phyloP scores from a whole-genome alignment of 35 echinoderm and acorn worm genomes.

The Ophioderma brevispina region DNA sequence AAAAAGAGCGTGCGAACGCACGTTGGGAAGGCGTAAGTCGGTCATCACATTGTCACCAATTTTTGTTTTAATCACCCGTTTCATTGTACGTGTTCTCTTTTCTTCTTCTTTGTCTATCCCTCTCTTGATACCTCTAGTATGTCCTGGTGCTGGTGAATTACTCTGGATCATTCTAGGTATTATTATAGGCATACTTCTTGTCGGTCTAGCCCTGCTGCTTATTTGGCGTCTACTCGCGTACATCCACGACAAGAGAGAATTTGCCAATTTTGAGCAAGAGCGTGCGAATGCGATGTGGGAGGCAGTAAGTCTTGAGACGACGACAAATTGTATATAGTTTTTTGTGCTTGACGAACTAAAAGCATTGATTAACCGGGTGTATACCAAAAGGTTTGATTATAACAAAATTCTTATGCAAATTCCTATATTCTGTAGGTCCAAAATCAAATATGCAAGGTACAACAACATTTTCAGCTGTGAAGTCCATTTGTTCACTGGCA shows the following conservation, averaged over 20 bases:
- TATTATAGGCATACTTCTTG: constrained; percentile 87
- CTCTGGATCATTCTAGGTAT: constrained; percentile 95
- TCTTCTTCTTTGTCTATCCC: background rate
- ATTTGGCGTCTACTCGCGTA: constrained; percentile 95
- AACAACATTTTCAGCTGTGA: background rate
- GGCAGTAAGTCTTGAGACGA: constrained; percentile 59
- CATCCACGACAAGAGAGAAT: constrained; percentile 96
- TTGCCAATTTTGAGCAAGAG: constrained; percentile 92
- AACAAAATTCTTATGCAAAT: background rate
- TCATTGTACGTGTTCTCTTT: background rate
- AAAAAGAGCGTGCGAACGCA: constrained; percentile 83
- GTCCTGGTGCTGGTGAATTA: constrained; percentile 67
- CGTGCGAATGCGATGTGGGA: constrained; percentile 85
- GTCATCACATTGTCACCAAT: background rate
- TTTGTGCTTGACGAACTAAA: background rate
- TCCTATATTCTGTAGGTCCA: background rate
- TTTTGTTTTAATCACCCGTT: background rate
- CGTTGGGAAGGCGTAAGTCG: constrained; percentile 90
- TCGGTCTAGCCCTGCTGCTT: constrained; percentile 89
- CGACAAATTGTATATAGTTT: background rate
- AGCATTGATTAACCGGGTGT: background rate
- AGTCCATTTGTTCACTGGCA: background rate
- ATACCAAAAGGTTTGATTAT: background rate
- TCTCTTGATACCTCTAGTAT: constrained; percentile 44
- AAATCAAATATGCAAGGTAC: background rate